phyloP scores from a whole-genome alignment of 2,888 invertebrate species.

The Ophion slaviceki region DNA sequence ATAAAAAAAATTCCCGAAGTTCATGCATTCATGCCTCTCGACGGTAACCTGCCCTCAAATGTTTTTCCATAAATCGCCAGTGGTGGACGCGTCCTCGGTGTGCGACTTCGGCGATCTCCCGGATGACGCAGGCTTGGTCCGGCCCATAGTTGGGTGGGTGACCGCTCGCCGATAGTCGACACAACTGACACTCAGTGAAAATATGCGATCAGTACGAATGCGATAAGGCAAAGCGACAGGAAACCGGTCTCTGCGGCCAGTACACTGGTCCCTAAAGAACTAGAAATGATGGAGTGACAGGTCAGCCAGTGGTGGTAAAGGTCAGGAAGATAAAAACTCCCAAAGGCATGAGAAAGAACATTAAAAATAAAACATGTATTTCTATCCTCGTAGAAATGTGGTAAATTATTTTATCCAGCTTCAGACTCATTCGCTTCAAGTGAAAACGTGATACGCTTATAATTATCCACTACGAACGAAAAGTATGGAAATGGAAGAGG shows the following conservation, averaged over 20 bases:
- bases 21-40: too few relatives aligned
- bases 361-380: neutral
- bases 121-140: neutral
- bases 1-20: too few relatives aligned
- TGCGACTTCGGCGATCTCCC: too few relatives aligned
- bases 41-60: neutral
- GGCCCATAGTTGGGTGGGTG: neutral
- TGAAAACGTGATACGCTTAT: neutral
- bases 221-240: too few relatives aligned
- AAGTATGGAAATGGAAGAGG: conserved; percentile 2
- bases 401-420: neutral
- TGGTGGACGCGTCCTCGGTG: too few relatives aligned
- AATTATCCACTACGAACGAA: neutral
- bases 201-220: too few relatives aligned
- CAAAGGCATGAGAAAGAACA: neutral
- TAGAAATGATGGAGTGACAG: neutral
- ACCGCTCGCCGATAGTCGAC: neutral
- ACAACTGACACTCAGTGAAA: too few relatives aligned
- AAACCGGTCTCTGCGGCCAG: neutral
- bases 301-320: neutral
- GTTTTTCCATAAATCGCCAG: neutral
- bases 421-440: neutral
- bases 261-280: neutral
- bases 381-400: neutral
- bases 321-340: neutral